phyloP scores from a whole-genome alignment of 1,140 invertebrate species.

The Drosophila pandora region DNA sequence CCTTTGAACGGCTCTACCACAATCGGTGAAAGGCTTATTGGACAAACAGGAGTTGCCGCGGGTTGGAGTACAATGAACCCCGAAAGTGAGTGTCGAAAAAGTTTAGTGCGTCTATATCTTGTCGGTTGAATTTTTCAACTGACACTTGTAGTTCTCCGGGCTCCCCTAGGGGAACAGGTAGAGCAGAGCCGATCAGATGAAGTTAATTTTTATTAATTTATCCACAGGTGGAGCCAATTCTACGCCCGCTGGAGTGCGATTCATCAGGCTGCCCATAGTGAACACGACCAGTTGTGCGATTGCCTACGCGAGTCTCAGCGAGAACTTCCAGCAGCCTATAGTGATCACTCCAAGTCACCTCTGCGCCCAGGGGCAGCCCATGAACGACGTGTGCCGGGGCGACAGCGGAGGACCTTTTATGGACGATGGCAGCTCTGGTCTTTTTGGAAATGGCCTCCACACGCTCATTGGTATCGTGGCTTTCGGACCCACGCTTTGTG shows the following conservation, averaged over 20 bases:
- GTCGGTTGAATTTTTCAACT: slow-evolving; percentile 11
- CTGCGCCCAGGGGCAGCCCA: slow-evolving; percentile 84
- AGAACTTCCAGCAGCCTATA: slow-evolving; percentile 83
- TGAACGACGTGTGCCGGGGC: slow-evolving; percentile 83
- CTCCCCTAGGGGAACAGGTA: background rate
- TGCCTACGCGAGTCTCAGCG: slow-evolving; percentile 77
- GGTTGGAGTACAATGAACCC: slow-evolving; percentile 84
- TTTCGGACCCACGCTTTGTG: slow-evolving; percentile 87
- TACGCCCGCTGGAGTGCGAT: slow-evolving; percentile 32
- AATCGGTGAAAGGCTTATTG: slow-evolving; percentile 62
- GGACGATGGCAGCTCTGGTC: slow-evolving; percentile 83
- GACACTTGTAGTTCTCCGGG: background rate
- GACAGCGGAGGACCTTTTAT: slow-evolving; percentile 89
- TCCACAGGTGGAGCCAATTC: slow-evolving; percentile 40
- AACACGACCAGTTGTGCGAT: slow-evolving; percentile 74
- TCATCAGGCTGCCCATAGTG: slow-evolving; percentile 84
- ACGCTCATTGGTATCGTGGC: slow-evolving; percentile 88
- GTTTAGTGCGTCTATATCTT: slow-evolving; percentile 12
- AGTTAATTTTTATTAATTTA: background rate
- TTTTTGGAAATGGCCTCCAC: slow-evolving; percentile 73
- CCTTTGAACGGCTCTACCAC: slow-evolving; percentile 73
- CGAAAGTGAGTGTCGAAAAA: slow-evolving; percentile 53
- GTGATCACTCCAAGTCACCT: slow-evolving; percentile 84
- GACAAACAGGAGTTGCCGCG: slow-evolving; percentile 84
- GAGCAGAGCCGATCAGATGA: background rate